Evolutionary conservation across 53 echinoderm and acorn worm genomes (phyloP).

Genomic region (Henricia sp.): DNA sequence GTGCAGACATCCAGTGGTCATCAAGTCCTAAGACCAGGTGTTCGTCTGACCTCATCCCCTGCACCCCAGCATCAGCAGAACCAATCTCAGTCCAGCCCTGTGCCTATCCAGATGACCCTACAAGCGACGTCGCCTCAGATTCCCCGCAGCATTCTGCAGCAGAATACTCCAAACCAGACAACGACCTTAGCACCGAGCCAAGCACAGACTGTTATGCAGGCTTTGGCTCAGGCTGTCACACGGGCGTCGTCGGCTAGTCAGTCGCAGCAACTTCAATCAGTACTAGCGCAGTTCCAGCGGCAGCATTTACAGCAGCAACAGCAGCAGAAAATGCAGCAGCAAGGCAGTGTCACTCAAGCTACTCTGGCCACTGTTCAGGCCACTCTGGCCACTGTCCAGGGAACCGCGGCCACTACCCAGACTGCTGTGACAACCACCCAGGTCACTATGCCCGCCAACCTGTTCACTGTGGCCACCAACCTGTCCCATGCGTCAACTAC

Average conservation of each 20-base stretch:
- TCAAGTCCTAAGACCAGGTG: slow-evolving; percentile 73
- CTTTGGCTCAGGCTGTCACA: slow-evolving; percentile 73
- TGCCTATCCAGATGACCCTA: slow-evolving; percentile 65
- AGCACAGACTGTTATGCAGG: slow-evolving; percentile 66
- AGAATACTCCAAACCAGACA: slow-evolving; percentile 6
- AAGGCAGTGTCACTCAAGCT: slow-evolving; percentile 17
- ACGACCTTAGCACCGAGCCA: slow-evolving; percentile 59
- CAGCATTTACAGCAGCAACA: slow-evolving; percentile 67
- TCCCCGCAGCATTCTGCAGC: slow-evolving; percentile 38
- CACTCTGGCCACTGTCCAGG: no score
- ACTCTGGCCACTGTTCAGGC: neutral
- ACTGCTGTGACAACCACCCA: no score
- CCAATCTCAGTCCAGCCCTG: slow-evolving; percentile 43
- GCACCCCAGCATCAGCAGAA: slow-evolving; percentile 53
- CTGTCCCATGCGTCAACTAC: no score
- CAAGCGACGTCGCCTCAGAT: slow-evolving; percentile 64
- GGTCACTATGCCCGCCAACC: no score
- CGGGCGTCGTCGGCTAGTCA: slow-evolving; percentile 39
- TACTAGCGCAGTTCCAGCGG: slow-evolving; percentile 71
- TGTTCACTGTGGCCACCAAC: no score
- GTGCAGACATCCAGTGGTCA: slow-evolving; percentile 85
- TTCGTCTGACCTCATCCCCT: slow-evolving; percentile 45
- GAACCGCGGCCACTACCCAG: no score
- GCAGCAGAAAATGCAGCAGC: slow-evolving; percentile 59
- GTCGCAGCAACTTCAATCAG: slow-evolving; percentile 60